phyloP scores from a whole-genome alignment of 2,113 vertebrate species.

The Colossoma macropomum region DNA sequence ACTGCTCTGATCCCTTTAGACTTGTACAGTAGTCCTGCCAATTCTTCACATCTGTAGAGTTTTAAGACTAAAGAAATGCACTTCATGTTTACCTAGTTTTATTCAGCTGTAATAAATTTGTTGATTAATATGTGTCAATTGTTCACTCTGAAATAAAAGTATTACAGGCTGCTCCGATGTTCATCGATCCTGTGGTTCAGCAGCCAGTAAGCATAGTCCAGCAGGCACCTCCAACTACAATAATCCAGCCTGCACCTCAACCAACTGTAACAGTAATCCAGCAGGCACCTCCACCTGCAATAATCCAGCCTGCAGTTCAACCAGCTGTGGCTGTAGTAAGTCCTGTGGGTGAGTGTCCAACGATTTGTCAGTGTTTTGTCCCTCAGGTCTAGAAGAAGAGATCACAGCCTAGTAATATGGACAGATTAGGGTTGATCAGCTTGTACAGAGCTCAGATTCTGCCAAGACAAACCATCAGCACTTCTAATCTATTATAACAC shows the following conservation, averaged over 20 bases:
- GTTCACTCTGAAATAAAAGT: not conserved
- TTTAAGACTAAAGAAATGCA: too few relatives aligned
- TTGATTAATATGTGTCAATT: not conserved
- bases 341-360: not conserved
- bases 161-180: not conserved
- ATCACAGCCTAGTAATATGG: too few relatives aligned
- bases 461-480: too few relatives aligned
- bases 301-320: not conserved
- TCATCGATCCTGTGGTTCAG: not conserved
- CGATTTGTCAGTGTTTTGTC: not conserved
- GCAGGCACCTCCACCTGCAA: not conserved
- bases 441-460: too few relatives aligned
- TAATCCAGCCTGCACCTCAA: not conserved
- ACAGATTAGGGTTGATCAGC: too few relatives aligned
- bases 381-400: too few relatives aligned
- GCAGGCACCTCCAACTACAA: not conserved
- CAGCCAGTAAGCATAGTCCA: not conserved
- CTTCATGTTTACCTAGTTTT: too few relatives aligned
- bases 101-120: not conserved
- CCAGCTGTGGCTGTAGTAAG: too few relatives aligned
- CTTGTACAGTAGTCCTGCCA: not conserved
- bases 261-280: not conserved
- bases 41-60: not conserved
- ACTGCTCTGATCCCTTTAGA: too few relatives aligned
- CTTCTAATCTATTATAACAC: too few relatives aligned